A percentile compares a stretch with the other conserved stretches of the same genome.
Evolutionary conservation across 2,797 vertebrate genomes (phyloP).

Genomic region (Lutjanus campechanus): DNA sequence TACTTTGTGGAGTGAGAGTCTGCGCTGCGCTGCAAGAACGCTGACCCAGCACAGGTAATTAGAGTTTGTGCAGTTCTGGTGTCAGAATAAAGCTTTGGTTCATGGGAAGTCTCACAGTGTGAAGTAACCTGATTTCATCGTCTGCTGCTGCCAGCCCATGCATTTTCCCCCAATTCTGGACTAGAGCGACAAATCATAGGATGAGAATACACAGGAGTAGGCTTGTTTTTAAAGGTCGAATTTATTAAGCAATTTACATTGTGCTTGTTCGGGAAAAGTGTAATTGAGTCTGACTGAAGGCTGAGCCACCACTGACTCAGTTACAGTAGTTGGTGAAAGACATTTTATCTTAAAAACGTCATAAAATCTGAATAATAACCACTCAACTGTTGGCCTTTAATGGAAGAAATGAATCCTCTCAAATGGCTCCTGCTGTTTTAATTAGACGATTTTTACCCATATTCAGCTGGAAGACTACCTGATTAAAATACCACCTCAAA

Average conservation of each 20-base stretch:
- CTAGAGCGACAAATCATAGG: slow-evolving; percentile 40
- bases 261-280: slow-evolving; percentile 25
- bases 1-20: slow-evolving; percentile 50
- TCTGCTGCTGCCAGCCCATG: slow-evolving; percentile 38
- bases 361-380: slow-evolving; percentile 55
- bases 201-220: slow-evolving; percentile 6
- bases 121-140: slow-evolving; percentile 68
- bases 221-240: slow-evolving; percentile 48
- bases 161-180: slow-evolving; percentile 29
- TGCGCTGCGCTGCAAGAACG: slow-evolving; percentile 42
- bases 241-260: slow-evolving; percentile 45
- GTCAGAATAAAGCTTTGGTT: slow-evolving; percentile 67
- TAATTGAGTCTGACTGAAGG: slow-evolving; percentile 32
- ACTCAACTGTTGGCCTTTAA: slow-evolving; percentile 48
- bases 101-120: slow-evolving; percentile 54
- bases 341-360: slow-evolving; percentile 43
- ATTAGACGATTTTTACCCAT: slow-evolving; percentile 52
- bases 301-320: slow-evolving; percentile 22
- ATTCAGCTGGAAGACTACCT: slow-evolving; percentile 38
- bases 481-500: slow-evolving; percentile 45
- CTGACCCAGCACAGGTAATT: slow-evolving; percentile 79
- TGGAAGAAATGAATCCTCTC: slow-evolving; percentile 38
- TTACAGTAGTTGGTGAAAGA: slow-evolving; percentile 34
- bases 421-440: slow-evolving; percentile 43
- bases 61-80: slow-evolving; percentile 60